These are phyloP conservation scores for Cheilosia soror DNA, from an alignment of 2,888 invertebrate species.

Conservation along the genomic window DNA sequence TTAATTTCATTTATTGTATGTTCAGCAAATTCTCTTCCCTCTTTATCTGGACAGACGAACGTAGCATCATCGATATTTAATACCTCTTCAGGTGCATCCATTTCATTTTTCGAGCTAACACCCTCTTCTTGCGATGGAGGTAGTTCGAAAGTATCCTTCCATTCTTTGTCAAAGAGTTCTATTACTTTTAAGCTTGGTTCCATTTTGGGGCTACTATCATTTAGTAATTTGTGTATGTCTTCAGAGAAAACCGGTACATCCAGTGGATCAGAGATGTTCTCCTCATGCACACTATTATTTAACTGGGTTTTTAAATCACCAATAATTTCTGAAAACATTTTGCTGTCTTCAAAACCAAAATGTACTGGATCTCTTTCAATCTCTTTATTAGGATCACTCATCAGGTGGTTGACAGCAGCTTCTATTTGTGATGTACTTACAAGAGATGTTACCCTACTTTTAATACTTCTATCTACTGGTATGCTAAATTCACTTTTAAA, in stretches of 20 bases:
- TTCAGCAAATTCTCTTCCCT: conserved; percentile 64
- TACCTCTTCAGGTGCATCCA: conserved; percentile 48
- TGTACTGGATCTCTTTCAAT: not conserved
- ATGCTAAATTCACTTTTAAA: conserved; percentile 80
- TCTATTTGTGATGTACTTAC: conserved; percentile 78
- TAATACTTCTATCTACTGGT: conserved; percentile 64
- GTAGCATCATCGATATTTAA: conserved; percentile 79
- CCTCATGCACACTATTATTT: conserved; percentile 11
- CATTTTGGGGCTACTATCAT: conserved; percentile 10
- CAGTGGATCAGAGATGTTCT: conserved; percentile 63
- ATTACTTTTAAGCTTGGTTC: not conserved
- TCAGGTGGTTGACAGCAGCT: conserved; percentile 67
- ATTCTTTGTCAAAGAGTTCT: conserved; percentile 46
- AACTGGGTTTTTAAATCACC: conserved; percentile 21
- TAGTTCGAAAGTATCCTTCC: conserved; percentile 68
- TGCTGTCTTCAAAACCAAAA: conserved; percentile 46
- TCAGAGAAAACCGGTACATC: conserved; percentile 79
- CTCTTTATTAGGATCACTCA: not conserved
- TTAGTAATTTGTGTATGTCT: conserved; percentile 76
- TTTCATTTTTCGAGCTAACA: not conserved
- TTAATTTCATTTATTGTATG: conserved; percentile 41
- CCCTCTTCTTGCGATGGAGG: conserved; percentile 37
- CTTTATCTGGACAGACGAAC: conserved; percentile 78
- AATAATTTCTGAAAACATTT: conserved; percentile 57
- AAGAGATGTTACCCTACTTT: conserved; percentile 52